These are phyloP conservation scores for Oriolus oriolus DNA, from an alignment of 2,113 vertebrate species.

Conservation along the genomic window DNA sequence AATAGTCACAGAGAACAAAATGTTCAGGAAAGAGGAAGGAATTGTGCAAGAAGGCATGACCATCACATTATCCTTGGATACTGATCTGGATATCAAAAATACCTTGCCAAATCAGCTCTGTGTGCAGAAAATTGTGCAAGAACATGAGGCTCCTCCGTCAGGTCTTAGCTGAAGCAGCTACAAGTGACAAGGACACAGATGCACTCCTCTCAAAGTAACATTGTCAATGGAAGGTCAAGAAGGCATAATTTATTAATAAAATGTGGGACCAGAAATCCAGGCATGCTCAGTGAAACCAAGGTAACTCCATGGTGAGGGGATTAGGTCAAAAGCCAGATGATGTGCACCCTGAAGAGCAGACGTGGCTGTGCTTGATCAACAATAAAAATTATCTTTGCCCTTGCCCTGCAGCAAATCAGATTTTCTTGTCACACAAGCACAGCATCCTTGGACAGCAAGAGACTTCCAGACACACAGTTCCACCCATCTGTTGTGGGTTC, in stretches of 20 bases:
- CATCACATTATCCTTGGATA: background rate
- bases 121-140: background rate
- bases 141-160: background rate
- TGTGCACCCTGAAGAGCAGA: background rate
- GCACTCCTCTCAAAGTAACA: background rate
- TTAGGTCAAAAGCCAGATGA: background rate
- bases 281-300: background rate
- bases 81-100: background rate
- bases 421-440: background rate
- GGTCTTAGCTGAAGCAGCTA: background rate
- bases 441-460: background rate
- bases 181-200: background rate
- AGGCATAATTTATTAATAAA: background rate
- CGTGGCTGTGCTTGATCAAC: background rate
- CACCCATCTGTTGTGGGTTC: background rate
- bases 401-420: background rate
- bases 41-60: background rate
- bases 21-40: background rate
- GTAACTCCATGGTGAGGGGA: background rate
- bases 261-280: background rate
- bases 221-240: background rate
- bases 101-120: background rate
- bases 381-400: background rate
- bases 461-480: background rate
- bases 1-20: background rate